Evolutionary conservation across 53 echinoderm and acorn worm genomes (phyloP), one percentile per base, ranked within the genome.

Genomic region (Antedon mediterranea): DNA sequence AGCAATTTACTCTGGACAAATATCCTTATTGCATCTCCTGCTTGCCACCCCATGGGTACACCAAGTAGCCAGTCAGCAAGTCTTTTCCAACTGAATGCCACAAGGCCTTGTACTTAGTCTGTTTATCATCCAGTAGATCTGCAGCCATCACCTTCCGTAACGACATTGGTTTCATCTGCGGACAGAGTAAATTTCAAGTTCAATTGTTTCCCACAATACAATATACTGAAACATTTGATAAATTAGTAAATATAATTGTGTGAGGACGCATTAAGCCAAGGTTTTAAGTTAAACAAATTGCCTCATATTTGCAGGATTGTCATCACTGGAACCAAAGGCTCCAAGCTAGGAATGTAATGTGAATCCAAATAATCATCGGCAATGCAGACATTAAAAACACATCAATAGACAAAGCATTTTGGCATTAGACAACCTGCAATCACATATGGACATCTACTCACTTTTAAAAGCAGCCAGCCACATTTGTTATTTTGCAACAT

Each of bases 141-240:
- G 77, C 71, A 28, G 32, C 71, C 13, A 87, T 33, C 0, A 43
- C 80, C 34, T 78, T 82, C 29, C 9, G 41, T 28, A 86, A 31
- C 8, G 87, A 74, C 84, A 86, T 78, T 31, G 75, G 14, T 76
- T 90, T 71, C 43, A 90, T 73, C 90, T 89, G 81, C 14, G 72
- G 72, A 28, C 4, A 28, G 20, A 72, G 30, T 37, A 11, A 37
- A 37, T 37, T n/a, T 6, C 37, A 6, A 37, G 4, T 37, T 37
- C 37, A 6, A 11, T 6, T 6, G 37, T 4, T 37, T n/a, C n/a
- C n/a, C 37, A 37, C 37, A 37, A 37, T 37, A 37, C 11, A 11
- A 6, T 11, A 37, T 37, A 11, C 37, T 37, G 37, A 4, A 37
- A 37, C 37, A 37, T 37, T 37, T 4, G 37, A 4, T 37, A 37